Evolutionary conservation across 2,888 invertebrate species (phyloP).

Genomic region (Hoplodrina blanda): DNA sequence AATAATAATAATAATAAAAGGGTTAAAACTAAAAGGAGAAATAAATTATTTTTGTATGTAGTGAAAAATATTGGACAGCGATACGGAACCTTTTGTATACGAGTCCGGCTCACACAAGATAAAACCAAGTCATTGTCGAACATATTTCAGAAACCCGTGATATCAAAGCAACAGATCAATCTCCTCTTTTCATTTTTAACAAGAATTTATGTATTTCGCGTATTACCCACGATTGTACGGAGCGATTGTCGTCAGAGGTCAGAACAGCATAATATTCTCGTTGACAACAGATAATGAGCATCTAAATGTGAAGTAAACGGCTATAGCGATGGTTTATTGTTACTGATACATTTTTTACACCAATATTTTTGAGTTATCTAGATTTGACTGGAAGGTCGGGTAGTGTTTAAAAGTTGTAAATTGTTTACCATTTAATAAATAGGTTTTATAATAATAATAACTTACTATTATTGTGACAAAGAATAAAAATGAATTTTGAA

Average conservation of each 20-base stretch:
- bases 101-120: neutral
- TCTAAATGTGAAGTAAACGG: slow-evolving; percentile 47
- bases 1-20: too few relatives aligned
- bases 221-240: slow-evolving; percentile 33
- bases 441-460: too few relatives aligned
- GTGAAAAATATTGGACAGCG: too few relatives aligned
- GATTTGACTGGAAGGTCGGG: slow-evolving; percentile 39
- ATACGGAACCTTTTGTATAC: too few relatives aligned
- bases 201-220: slow-evolving; percentile 55
- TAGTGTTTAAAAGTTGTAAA: neutral
- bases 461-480: too few relatives aligned
- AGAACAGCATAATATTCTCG: slow-evolving; percentile 48
- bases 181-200: slow-evolving; percentile 41
- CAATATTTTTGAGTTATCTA: slow-evolving; percentile 53
- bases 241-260: slow-evolving; percentile 56
- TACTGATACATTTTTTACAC: slow-evolving; percentile 33
- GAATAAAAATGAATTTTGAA: too few relatives aligned
- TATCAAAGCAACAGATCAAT: slow-evolving; percentile 22
- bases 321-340: slow-evolving; percentile 42
- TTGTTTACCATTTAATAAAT: neutral
- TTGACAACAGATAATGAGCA: slow-evolving; percentile 52
- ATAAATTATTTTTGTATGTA: too few relatives aligned
- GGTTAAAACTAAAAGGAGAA: too few relatives aligned
- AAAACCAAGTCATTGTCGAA: neutral
- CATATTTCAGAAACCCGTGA: neutral